Evolutionary conservation across 2,888 invertebrate species (phyloP), one percentile per base, ranked within the genome.

Genomic region (Sipha maydis): DNA sequence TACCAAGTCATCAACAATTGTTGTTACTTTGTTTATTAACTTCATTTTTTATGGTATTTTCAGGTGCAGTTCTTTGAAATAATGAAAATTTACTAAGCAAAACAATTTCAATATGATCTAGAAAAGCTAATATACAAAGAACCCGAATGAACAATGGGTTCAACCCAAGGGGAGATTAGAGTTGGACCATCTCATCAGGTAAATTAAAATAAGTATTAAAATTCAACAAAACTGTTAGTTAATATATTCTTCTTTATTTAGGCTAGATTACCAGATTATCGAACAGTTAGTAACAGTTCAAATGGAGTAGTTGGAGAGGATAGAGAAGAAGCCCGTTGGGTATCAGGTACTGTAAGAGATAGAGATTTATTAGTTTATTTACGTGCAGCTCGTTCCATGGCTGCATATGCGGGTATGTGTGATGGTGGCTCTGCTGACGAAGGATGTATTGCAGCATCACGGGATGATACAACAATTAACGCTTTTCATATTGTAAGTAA

Each of bases 371-470:
- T 98, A 92, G 98, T 99, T 98, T 99, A 97, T 94, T 95, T 99
- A 92, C 94, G 98, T 91, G 99, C 98, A 91, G 98, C 98, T 90
- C 95, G 98, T 91, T 98, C 98, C 90, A 98, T 99, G 96, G 98
- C 99, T 92, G 98, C 98, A 89, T 99, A 99, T 93, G 98, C 98
- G 90, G 98, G 98, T 91, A 98, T 99, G 98, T 98, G 98, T 94
- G 98, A 98, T 94, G 98, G 98, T 90, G 98, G 98, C 89, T 97
- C 97, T 90, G 96, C 98, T 86, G 98, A 98, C 93, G 98, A 99
- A 93, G 98, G 98, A 91, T 98, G 98, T 93, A 95, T 97, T 91
- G 98, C 98, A 91, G 99, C 98, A 91, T 97, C 97, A 91, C 94
- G 98, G 92, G 99, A 99, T 93, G 98, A 98, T 92, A 99, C 98